phyloP scores from a whole-genome alignment of 2,113 vertebrate species.

The Catharus fuscescens region DNA sequence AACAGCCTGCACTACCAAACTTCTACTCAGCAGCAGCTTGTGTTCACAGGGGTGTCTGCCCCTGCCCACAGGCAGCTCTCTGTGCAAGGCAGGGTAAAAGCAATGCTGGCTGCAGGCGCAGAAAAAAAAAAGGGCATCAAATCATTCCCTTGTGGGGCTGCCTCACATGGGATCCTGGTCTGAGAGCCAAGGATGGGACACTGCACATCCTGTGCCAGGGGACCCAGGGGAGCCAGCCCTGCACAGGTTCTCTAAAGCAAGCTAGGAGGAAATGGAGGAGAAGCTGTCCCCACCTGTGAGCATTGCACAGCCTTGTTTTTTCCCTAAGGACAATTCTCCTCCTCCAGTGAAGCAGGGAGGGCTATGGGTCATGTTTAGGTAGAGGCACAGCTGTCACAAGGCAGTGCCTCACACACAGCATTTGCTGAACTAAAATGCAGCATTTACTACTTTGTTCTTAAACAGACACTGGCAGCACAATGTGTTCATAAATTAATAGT shows the following conservation, averaged over 20 bases:
- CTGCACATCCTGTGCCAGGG: too few species aligned
- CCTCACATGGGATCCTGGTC: background rate
- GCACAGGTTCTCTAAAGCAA: background rate
- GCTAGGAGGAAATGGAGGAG: background rate
- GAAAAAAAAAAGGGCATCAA: background rate
- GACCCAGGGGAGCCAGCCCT: background rate
- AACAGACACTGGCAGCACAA: background rate
- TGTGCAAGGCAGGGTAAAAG: background rate
- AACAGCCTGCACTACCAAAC: background rate
- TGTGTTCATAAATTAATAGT: rapidly evolving
- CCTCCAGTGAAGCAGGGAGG: background rate
- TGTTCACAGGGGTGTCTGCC: too few species aligned
- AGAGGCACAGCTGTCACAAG: background rate
- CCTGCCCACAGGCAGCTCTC: too few species aligned
- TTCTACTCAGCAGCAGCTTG: too few species aligned
- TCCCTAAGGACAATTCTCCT: background rate
- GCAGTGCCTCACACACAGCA: background rate
- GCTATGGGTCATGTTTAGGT: background rate
- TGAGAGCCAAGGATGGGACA: background rate
- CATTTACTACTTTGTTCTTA: background rate
- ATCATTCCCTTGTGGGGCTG: rapidly evolving
- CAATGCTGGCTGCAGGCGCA: background rate
- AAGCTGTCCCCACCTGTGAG: background rate
- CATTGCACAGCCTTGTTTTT: rapidly evolving
- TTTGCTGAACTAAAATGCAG: background rate